A percentile compares a stretch with the other conserved stretches of the same genome.
Evolutionary conservation across 2,113 vertebrate species (phyloP).

Genomic region (Diadophis punctatus): DNA sequence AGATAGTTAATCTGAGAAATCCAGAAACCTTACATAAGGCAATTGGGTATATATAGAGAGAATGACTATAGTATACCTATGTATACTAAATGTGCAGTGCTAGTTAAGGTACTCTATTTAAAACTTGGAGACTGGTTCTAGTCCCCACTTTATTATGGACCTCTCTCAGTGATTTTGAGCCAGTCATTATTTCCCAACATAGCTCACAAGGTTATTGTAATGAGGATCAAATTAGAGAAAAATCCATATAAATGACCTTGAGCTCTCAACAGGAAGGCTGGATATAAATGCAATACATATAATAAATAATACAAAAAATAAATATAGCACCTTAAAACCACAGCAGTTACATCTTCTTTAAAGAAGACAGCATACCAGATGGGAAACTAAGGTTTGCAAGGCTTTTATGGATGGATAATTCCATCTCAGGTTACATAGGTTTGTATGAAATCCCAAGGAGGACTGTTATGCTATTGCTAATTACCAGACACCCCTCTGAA

Average conservation of each 20-base stretch:
- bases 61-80: not conserved
- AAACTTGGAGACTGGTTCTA: not conserved
- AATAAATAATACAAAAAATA: not conserved
- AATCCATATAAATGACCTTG: not conserved
- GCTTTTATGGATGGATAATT: not conserved
- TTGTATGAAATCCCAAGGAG: conserved; percentile 1
- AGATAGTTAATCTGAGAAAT: not conserved
- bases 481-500: conserved; percentile 23
- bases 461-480: not conserved
- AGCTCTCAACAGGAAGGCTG: not conserved
- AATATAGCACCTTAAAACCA: not conserved
- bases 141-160: not conserved
- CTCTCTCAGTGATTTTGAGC: not conserved
- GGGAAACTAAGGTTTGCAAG: not conserved
- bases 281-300: not conserved
- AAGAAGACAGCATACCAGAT: not conserved
- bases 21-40: not conserved
- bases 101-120: not conserved
- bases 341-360: not conserved
- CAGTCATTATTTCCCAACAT: not conserved
- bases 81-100: not conserved
- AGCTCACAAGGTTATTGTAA: not conserved
- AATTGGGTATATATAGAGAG: not conserved
- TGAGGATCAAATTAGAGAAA: not conserved
- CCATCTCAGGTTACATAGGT: not conserved